These are phyloP conservation scores for Xiphias gladius DNA, from an alignment of 2,113 vertebrate species.

Conservation along the genomic window DNA sequence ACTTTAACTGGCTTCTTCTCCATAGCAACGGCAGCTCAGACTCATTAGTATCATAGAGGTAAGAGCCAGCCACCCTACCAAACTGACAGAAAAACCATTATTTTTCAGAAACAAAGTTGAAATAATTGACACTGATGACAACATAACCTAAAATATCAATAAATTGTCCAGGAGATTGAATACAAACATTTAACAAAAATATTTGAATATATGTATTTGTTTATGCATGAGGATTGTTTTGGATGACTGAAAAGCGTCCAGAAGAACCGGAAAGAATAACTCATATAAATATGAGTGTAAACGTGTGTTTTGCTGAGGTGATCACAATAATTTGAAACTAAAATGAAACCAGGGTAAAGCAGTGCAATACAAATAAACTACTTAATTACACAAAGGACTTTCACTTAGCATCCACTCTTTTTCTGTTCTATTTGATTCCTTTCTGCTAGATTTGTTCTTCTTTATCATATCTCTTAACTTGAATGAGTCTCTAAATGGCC, in stretches of 20 bases:
- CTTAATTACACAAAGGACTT: constrained; percentile 17
- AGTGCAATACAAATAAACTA: background rate
- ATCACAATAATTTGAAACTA: background rate
- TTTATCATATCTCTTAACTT: constrained; percentile 42
- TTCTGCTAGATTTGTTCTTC: background rate
- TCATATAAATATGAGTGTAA: background rate
- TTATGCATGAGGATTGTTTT: background rate
- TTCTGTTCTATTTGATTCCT: constrained; percentile 13
- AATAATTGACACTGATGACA: background rate
- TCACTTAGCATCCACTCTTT: background rate
- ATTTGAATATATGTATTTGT: background rate
- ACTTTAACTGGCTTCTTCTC: background rate
- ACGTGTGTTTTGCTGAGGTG: background rate
- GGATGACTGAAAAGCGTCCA: background rate
- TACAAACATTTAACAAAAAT: background rate
- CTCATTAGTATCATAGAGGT: background rate
- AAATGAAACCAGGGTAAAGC: background rate
- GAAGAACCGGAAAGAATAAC: background rate
- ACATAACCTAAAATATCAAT: background rate
- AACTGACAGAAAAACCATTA: background rate
- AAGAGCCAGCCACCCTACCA: background rate
- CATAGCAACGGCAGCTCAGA: background rate
- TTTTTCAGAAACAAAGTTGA: background rate
- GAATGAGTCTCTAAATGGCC: constrained; percentile 50
- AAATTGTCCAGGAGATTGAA: background rate